Evolutionary conservation across 2,113 vertebrate species (phyloP).

Genomic region (Gasterosteus aculeatus): DNA sequence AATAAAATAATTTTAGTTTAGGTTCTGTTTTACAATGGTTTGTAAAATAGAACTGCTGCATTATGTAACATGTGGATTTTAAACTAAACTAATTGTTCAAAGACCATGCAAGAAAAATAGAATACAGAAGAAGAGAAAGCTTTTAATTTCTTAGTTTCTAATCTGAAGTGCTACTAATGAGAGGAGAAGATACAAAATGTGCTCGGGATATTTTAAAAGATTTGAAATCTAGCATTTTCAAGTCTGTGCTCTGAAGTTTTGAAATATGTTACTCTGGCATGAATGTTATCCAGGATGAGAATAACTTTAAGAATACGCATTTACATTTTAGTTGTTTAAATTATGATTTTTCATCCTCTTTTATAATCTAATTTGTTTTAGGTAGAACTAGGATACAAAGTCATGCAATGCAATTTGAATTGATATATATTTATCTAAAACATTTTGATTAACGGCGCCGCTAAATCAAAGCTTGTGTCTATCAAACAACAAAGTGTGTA

Average conservation of each 20-base stretch:
- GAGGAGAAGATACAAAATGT: not conserved
- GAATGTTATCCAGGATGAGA: not conserved
- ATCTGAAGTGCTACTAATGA: not conserved
- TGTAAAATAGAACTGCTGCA: not conserved
- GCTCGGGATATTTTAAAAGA: not conserved
- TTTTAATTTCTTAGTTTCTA: not conserved
- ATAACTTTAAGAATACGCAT: not conserved
- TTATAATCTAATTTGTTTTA: not conserved
- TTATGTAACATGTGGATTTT: not conserved
- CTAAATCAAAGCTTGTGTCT: not conserved
- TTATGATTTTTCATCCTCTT: not conserved
- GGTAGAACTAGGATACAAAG: not conserved
- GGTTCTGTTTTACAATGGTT: conserved; percentile 13
- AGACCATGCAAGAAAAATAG: not conserved
- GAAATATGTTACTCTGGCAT: not conserved
- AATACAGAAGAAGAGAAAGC: not conserved
- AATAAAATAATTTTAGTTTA: not conserved
- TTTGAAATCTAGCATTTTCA: not conserved
- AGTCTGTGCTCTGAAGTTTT: not conserved
- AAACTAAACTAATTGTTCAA: not conserved
- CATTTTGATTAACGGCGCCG: not conserved
- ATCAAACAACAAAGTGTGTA: not conserved
- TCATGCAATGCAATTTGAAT: not conserved
- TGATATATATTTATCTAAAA: not conserved
- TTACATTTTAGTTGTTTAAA: not conserved